phyloP scores from a whole-genome alignment of 1,140 invertebrate species.

The Drosophila sp. region DNA sequence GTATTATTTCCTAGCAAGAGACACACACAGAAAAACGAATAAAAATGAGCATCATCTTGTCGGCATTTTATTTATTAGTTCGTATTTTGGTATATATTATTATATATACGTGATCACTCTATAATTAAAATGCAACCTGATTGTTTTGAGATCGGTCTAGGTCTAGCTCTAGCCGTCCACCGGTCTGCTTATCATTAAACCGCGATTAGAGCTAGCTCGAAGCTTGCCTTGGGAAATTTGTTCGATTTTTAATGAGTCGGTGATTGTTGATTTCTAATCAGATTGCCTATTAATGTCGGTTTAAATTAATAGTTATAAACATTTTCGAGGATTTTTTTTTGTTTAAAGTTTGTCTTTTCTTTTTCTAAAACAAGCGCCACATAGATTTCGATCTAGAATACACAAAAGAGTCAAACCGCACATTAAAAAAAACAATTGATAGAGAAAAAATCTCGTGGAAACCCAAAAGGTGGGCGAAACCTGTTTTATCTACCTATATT shows the following conservation, averaged over 20 bases:
- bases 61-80: constrained; percentile 63
- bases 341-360: not conserved
- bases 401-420: not conserved
- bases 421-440: not conserved
- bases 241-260: constrained; percentile 43
- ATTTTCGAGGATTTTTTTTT: not conserved
- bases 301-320: constrained; percentile 32
- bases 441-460: not conserved
- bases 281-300: constrained; percentile 26
- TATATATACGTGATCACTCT: constrained; percentile 15
- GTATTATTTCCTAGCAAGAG: not conserved
- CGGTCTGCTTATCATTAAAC: constrained; percentile 65
- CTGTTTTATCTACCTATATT: not conserved
- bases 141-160: constrained; percentile 29
- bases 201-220: constrained; percentile 48
- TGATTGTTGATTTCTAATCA: constrained; percentile 29
- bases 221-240: constrained; percentile 41
- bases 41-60: constrained; percentile 32
- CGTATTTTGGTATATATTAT: constrained; percentile 35
- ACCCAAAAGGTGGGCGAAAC: not conserved
- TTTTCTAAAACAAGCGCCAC: not conserved
- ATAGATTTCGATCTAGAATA: not conserved
- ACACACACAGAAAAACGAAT: not conserved
- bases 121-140: constrained; percentile 63
- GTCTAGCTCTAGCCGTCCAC: not conserved